Base-by-base conservation (phyloP, 2,797 vertebrate species). In the Emydoidea blandingii region DNA sequence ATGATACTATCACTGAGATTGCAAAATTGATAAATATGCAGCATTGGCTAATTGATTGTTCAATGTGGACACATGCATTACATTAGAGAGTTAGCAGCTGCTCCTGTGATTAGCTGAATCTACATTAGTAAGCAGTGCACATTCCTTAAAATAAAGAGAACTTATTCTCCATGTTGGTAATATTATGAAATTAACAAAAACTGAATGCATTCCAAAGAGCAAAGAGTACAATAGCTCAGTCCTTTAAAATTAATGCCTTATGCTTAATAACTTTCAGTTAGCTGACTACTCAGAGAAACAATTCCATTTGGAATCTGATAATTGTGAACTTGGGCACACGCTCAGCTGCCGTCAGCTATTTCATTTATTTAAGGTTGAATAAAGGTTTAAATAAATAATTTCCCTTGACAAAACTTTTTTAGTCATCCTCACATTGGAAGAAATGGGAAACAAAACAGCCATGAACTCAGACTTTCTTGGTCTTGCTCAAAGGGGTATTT, bases 1-100 rank as follows among this genome's bases (percentile, higher is more conserved):
- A 1, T 93, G 79, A 94, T 95, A 91, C 57, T 91, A 23, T 47
- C 54, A 16, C 29, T 15, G 31, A 85, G 81, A 74, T 50, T 81
- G 54, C 88, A 94, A 84, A 97, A 90, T 52, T 79, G 81, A 95
- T 79, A 91, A 79, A 83, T 79, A n/a, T 84, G 54, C 59, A 90
- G 8, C 68, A 18, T 10, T 80, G 15, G 8, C 78, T 93, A 93
- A 95, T 91, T 90, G 47, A 82, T 44, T 83, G 49, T 85, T 93
- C 59, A 76, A 0, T 44, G 74, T 87, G 83, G 87, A 19, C 9
- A 85, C 7, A 82, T 96, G 53, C 25, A 83, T 31, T 78, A 14
- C 18, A 83, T 83, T 4, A 90, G 19, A 44, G 27, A 21, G 84
- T 81, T 52, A 89, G 54, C 10, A 87, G 19, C 41, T 47, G 7